Evolutionary conservation across 2,888 invertebrate genomes (phyloP).

Genomic region (Neria commutata): DNA sequence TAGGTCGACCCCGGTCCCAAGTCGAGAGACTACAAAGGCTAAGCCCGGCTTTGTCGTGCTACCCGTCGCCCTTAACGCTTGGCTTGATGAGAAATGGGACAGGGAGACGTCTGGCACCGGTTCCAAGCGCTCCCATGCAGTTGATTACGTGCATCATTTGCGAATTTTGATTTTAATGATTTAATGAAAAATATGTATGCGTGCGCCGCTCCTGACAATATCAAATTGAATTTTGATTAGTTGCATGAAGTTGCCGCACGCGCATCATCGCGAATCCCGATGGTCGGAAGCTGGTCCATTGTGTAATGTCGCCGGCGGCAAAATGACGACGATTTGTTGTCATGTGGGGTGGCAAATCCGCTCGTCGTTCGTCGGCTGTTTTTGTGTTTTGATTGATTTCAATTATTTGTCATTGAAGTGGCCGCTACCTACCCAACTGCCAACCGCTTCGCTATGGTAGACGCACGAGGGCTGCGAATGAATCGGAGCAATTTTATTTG

Average conservation of each 20-base stretch:
- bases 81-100: slow-evolving; percentile 41
- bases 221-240: not conserved
- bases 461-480: not conserved
- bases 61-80: slow-evolving; percentile 1
- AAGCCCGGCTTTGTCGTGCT: not conserved
- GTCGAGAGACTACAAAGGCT: too few species aligned
- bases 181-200: slow-evolving; percentile 9
- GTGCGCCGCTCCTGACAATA: not conserved
- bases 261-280: too few species aligned
- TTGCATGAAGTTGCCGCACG: not conserved
- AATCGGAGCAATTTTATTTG: not conserved
- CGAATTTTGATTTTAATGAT: slow-evolving; percentile 56
- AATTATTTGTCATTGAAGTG: slow-evolving; percentile 44
- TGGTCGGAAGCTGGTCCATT: too few species aligned
- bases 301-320: not conserved
- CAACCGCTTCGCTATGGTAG: not conserved
- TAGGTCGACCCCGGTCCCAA: not conserved
- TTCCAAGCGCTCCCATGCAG: slow-evolving; percentile 21
- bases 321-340: not conserved
- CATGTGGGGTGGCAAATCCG: slow-evolving; percentile 22
- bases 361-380: too few species aligned
- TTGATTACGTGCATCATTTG: slow-evolving; percentile 57
- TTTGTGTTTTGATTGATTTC: slow-evolving; percentile 54
- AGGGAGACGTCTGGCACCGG: not conserved
- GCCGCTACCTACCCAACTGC: not conserved